These are phyloP conservation scores for Dipodomys ordii DNA, from an alignment of 2,113 vertebrate species.

Conservation along the genomic window DNA sequence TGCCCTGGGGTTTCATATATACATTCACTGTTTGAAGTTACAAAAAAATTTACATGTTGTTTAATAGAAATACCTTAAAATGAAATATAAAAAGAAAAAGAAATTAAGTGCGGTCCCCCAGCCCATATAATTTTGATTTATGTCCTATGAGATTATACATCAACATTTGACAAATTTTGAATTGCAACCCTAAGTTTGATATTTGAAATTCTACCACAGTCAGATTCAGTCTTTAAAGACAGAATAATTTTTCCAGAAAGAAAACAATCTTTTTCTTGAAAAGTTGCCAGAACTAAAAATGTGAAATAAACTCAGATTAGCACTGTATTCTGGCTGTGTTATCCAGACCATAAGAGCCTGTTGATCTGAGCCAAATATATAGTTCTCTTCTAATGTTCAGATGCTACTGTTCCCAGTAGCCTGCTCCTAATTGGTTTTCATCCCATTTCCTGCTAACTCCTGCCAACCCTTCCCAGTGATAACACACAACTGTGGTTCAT, in stretches of 20 bases:
- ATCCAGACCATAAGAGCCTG: slow-evolving; percentile 36
- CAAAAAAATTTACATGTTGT: background rate
- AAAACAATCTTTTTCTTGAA: slow-evolving; percentile 59
- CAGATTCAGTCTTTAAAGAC: background rate
- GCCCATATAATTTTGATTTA: background rate
- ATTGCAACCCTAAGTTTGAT: slow-evolving; percentile 7
- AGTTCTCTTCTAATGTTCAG: slow-evolving; percentile 49
- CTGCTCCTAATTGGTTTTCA: slow-evolving; percentile 41
- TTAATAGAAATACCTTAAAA: background rate
- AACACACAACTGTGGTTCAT: background rate
- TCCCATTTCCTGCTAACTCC: background rate
- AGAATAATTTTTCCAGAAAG: slow-evolving; percentile 22
- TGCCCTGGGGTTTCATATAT: background rate
- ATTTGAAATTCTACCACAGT: background rate
- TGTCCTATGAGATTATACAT: background rate
- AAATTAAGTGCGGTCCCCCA: background rate
- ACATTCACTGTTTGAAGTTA: background rate
- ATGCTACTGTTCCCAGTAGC: slow-evolving; percentile 33
- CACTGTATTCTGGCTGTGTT: slow-evolving; percentile 26
- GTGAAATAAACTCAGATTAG: slow-evolving; percentile 57
- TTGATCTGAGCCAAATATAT: slow-evolving; percentile 47
- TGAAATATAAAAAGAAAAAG: background rate
- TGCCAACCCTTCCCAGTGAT: background rate
- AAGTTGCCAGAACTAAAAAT: slow-evolving; percentile 54
- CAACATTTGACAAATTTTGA: slow-evolving; percentile 30